Conservation (phyloP, 1,140 invertebrate species). For the Andricus grossulariae region DNA sequence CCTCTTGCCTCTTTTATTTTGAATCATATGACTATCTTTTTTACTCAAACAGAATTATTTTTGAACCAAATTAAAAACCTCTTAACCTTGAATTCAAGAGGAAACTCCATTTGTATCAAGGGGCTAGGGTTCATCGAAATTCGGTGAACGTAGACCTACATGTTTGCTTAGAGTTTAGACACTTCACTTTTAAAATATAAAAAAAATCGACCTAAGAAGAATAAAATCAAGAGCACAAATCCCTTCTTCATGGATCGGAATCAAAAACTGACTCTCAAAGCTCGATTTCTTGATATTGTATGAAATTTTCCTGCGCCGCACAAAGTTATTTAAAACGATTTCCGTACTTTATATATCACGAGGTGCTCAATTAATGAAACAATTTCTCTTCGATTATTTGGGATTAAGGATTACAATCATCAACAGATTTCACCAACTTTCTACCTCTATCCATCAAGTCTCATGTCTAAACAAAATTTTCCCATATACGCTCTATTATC, state of each 20-base stretch:
- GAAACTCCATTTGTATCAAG: not conserved
- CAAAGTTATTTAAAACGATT: conserved; percentile 5
- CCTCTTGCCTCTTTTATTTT: not conserved
- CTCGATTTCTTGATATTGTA: not conserved
- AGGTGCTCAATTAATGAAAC: not conserved
- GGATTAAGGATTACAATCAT: not conserved
- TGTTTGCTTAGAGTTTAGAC: too few relatives aligned
- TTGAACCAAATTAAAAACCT: too few relatives aligned
- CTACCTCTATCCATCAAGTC: conserved; percentile 1
- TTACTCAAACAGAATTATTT: too few relatives aligned
- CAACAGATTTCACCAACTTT: not conserved
- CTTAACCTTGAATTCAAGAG: too few relatives aligned
- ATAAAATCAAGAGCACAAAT: not conserved
- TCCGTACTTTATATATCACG: not conserved
- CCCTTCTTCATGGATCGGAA: not conserved
- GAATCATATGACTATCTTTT: too few relatives aligned
- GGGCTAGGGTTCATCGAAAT: too few relatives aligned
- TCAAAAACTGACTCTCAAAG: not conserved
- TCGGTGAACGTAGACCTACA: too few relatives aligned
- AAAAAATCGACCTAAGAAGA: too few relatives aligned
- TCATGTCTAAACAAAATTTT: too few relatives aligned
- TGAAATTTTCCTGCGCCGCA: not conserved
- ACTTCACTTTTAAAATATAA: too few relatives aligned
- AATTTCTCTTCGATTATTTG: not conserved
- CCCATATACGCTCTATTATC: too few relatives aligned